Evolutionary conservation across 2,113 vertebrate genomes (phyloP).

Genomic region (Mirza zaza): DNA sequence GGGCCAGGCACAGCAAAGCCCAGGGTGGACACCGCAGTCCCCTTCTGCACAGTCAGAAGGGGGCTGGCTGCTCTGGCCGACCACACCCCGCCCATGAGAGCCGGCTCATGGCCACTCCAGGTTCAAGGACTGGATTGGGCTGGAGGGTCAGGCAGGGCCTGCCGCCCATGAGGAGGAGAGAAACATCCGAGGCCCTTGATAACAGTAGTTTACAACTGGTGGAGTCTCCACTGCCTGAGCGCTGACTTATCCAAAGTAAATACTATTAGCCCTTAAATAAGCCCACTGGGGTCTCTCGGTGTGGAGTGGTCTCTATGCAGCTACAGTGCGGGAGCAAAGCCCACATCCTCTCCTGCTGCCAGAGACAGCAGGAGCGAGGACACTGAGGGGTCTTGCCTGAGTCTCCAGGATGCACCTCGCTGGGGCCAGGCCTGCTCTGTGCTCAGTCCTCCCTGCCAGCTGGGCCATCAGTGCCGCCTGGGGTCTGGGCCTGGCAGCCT

Average conservation of each 20-base stretch:
- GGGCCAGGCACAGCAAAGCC: constrained; percentile 69
- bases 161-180: too few species aligned
- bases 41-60: constrained; percentile 89
- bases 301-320: fast-evolving
- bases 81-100: constrained; percentile 80
- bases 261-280: neutral
- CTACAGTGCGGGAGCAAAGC: fast-evolving
- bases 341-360: fast-evolving
- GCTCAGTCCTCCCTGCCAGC: neutral
- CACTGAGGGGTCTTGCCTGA: neutral
- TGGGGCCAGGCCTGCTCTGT: neutral
- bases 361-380: fast-evolving
- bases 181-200: neutral
- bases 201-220: neutral
- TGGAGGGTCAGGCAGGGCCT: neutral
- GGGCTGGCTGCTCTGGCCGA: constrained; percentile 83
- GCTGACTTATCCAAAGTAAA: neutral
- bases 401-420: neutral
- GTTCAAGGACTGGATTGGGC: constrained; percentile 81
- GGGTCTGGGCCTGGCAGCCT: neutral
- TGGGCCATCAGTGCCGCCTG: fast-evolving
- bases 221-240: neutral
- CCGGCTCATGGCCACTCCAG: constrained; percentile 83
- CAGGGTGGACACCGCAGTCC: constrained; percentile 81
- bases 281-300: fast-evolving